Evolutionary conservation across 2,888 invertebrate genomes (phyloP), one percentile per base, ranked within the genome.

Genomic region (Ellobium chinense): DNA sequence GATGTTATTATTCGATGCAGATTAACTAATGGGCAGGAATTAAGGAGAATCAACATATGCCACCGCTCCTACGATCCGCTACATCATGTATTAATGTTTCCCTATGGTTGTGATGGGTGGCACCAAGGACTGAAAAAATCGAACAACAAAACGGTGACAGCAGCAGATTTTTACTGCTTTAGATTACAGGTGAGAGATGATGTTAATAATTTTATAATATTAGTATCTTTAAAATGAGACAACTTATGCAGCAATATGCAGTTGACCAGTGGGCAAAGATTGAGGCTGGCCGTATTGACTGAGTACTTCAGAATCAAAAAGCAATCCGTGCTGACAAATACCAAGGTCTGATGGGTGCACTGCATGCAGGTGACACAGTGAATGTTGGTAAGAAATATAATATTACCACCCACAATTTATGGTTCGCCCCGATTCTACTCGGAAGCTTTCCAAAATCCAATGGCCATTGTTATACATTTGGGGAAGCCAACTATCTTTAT

Each of bases 51-150:
- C 5, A 60, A n/a, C 14, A 60, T n/a, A 14, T 60, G 60, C 27
- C 60, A 60, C n/a, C 60, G 60, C n/a, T 60, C 60, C n/a, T 60
- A 60, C 27, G 60, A 60, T 27, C 60, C n/a, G 60, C 60, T 60
- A 14, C 60, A 60, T n/a, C n/a, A 60, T 60, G 60, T n/a, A 60
- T 27, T 60, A 21, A 60, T 60, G 60, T 60, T 60, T 21, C 60
- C 60, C 9, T 24, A 27, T 21, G 27, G 60, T 27, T 60, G 60
- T 24, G 7, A 21, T 24, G 60, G 60, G 27, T 60, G 60, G 60
- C 60, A 60, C 27, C n/a, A 14, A 60, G 60, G 60, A 60, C n/a
- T 60, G 5, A 60, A 60, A 60, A 24, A 27, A 27, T 5, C 14
- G 5, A n/a, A 60, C 60, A 60, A 60, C 60, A 60, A 27, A 60